Conservation (phyloP, 2,888 invertebrate genomes). For the Mythimna loreyi region DNA sequence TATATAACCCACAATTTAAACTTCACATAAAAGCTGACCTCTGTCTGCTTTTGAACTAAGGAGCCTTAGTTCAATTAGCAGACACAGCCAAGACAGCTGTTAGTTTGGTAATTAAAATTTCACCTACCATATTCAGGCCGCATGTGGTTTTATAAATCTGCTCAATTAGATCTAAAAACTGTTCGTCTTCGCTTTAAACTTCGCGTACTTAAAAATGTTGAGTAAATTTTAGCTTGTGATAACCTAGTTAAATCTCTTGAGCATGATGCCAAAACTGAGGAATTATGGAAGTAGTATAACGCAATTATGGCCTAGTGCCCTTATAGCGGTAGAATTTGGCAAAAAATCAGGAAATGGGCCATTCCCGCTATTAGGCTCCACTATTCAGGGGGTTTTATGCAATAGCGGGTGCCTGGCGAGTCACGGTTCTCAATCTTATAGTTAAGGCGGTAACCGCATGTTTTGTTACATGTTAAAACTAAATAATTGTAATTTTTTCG, state of each 20-base stretch:
- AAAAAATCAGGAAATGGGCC: conserved; percentile 40
- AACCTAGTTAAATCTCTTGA: conserved; percentile 14
- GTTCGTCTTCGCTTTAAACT: conserved; percentile 22
- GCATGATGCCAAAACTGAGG: conserved; percentile 19
- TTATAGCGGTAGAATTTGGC: conserved; percentile 33
- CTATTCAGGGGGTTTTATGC: conserved; percentile 14
- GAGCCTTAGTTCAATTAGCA: conserved; percentile 23
- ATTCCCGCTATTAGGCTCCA: conserved; percentile 24
- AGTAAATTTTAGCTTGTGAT: conserved; percentile 17
- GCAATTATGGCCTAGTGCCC: conserved; percentile 14
- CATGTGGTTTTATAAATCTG: conserved; percentile 34
- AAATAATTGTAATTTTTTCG: background rate
- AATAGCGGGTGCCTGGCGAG: conserved; percentile 10
- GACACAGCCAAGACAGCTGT: conserved; percentile 24
- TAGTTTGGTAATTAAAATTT: conserved; percentile 44
- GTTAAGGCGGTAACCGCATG: background rate
- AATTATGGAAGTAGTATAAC: conserved; percentile 7
- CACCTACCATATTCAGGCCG: conserved; percentile 29
- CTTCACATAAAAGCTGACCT: conserved; percentile 5
- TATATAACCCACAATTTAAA: conserved; percentile 6
- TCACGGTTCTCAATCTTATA: conserved; percentile 17
- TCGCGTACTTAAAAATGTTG: conserved; percentile 5
- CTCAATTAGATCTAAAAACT: conserved; percentile 37
- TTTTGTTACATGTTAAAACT: background rate
- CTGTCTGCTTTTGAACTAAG: no score